phyloP scores from a whole-genome alignment of 2,113 vertebrate genomes.

The Gymnarchus niloticus region DNA sequence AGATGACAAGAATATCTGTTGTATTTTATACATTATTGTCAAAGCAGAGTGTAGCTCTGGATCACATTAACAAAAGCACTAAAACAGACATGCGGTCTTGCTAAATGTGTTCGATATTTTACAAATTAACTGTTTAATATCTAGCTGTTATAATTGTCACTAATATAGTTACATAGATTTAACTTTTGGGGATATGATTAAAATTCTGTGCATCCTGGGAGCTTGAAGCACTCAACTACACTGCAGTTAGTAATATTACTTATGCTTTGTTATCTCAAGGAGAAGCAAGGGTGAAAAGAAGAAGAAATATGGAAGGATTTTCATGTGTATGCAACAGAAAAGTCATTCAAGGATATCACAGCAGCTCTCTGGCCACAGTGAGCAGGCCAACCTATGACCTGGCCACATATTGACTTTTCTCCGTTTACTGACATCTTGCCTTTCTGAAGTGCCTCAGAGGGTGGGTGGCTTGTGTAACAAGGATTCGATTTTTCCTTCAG shows the following conservation, averaged over 20 bases:
- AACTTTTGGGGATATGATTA: conserved; percentile 6
- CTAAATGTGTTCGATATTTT: not conserved
- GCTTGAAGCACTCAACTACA: not conserved
- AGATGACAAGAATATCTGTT: conserved; percentile 7
- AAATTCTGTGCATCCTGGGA: not conserved
- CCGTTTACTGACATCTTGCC: not conserved
- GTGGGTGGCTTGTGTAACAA: not conserved
- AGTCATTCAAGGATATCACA: not conserved
- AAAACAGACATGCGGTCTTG: not conserved
- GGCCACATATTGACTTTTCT: not conserved
- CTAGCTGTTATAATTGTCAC: not conserved
- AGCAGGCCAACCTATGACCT: not conserved
- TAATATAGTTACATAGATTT: conserved; percentile 5
- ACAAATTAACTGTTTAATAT: not conserved
- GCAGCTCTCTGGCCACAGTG: not conserved
- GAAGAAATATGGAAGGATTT: conserved; percentile 13
- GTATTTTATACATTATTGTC: not conserved
- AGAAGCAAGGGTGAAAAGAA: not conserved
- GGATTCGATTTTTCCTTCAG: conserved; percentile 11
- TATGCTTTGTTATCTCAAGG: conserved; percentile 2
- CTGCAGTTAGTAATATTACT: conserved; percentile 19
- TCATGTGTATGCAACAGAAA: not conserved
- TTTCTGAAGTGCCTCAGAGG: not conserved
- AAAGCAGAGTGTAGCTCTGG: not conserved
- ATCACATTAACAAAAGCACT: not conserved